Conservation (phyloP, 2,113 vertebrate species). For the Himantopus leucocephalus region DNA sequence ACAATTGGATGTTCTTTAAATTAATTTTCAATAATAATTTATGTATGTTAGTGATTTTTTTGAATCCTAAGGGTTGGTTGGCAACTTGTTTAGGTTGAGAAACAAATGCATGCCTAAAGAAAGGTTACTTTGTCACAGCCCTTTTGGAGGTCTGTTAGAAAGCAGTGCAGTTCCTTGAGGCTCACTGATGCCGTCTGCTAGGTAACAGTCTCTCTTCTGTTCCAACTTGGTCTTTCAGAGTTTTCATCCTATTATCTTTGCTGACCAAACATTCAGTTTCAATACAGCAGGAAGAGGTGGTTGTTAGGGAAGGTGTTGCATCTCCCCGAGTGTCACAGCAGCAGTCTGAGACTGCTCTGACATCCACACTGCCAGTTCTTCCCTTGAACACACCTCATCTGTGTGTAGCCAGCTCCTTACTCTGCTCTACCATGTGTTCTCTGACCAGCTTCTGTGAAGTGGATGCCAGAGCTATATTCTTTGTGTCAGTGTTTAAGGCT, state of each 20-base stretch:
- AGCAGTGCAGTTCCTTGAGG: not conserved
- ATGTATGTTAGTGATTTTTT: not conserved
- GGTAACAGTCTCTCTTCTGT: not conserved
- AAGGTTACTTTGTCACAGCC: not conserved
- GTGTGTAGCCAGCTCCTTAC: not conserved
- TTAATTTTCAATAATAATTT: not conserved
- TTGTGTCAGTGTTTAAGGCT: not conserved
- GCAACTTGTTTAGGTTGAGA: not conserved
- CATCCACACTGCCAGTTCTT: rapidly evolving
- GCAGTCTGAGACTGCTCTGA: not conserved
- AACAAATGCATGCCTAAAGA: not conserved
- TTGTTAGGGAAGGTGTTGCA: not conserved
- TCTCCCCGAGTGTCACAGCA: not conserved
- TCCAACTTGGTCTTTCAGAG: not conserved
- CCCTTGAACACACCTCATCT: not conserved
- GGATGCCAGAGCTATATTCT: not conserved
- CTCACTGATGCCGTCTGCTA: not conserved
- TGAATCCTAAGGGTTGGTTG: not conserved
- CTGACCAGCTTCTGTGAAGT: not conserved
- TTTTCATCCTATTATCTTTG: not conserved
- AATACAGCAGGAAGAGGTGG: not conserved
- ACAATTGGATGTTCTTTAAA: not conserved
- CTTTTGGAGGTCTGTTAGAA: not conserved
- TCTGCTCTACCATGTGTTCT: not conserved
- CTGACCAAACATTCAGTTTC: not conserved